Evolutionary conservation across 1,140 invertebrate species (phyloP), one percentile per base, ranked within the genome.

Genomic region (Andrena cerasifolii): DNA sequence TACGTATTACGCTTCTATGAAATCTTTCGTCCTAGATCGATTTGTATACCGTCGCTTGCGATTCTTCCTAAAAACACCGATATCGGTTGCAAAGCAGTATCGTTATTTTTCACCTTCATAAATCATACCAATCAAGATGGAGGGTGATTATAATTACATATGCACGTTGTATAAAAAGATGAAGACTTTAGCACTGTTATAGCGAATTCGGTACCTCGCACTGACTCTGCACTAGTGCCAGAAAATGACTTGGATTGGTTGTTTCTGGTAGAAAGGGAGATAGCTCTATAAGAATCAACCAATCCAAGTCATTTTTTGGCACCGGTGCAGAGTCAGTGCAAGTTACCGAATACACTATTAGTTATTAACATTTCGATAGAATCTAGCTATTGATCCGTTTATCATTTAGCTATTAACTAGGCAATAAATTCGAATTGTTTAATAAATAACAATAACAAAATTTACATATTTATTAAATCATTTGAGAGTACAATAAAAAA

Each of bases 401-500:
- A 36, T 26, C 1, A 40, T 21, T 2, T 10, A 12, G 0, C 36
- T 24, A 7, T 3, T 18, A 5, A 45, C 10, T 21, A 8, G n/a
- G 26, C 7, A 24, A 45, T 31, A 31, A 33, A 53, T 12, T 24
- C 21, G 1, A 54, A 14, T 53, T 16, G 18, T 56, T 54, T 54
- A 65, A 54, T 21, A 45, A 54, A 66, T 45, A 54, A 36, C 36
- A 26, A 24, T 65, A 54, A 67, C 65, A 56, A 66, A 40, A 66
- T 56, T 45, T 21, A 43, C 21, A 56, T 21, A 14, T 66, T 75
- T 75, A 75, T 75, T 66, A 33, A 43, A 45, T n/a, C 10, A 33
- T 33, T n/a, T 18, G 14, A 72, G 26, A 72, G 33, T 72, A 72
- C 40, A 72, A 3, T 8, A 28, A 40, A 59, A n/a, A 59, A 24